Evolutionary conservation across 2,888 invertebrate genomes (phyloP), one percentile per base, ranked within the genome.

Genomic region (Pherbina coryleti): DNA sequence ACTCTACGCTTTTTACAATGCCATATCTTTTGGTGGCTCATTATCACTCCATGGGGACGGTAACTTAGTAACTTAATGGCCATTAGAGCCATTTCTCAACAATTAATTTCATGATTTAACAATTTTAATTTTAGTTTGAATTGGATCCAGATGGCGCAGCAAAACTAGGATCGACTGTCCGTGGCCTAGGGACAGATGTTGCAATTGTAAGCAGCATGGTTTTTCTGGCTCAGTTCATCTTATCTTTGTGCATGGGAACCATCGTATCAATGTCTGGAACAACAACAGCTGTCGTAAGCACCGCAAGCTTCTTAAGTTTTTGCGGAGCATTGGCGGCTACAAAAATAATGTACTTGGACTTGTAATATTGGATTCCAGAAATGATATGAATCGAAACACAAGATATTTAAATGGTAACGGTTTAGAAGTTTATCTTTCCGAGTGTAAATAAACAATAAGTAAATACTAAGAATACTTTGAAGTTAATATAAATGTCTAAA

Each of bases 1-100:
- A 98, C 90, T 97, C 98, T 17, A 98, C 98, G 0, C 92, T 98
- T 34, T 98, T 98, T 90, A 98, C 98, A 11, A 97, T 98, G 97
- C 98, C 98, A 1, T 98, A 98, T 87, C 91, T 98, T 51, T 91
- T 98, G 75, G 93, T 98, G 37, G 98, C 98, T 5, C 96, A 97
- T 88, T 98, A 98, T 88, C 98, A 98, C 88, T 94, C 96, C n/a
- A 94, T 93, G 79, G 95, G 96, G 84, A 94, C 93, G 91, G 98
- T 97, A 91, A 92, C 92, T 84, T 76, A 0, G n/a, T n/a, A n/a
- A n/a, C n/a, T n/a, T n/a, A 28, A 64, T 31, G 55, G 8, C 19
- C n/a, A n/a, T n/a, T n/a, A n/a, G 31, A 28, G 31, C 5, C 34
- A 69, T 69, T 49, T 2, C n/a, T 25, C 5, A 17, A 60, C 34